These are phyloP conservation scores for Cremastinae sp. DNA, from an alignment of 2,888 invertebrate species.

Conservation along the genomic window DNA sequence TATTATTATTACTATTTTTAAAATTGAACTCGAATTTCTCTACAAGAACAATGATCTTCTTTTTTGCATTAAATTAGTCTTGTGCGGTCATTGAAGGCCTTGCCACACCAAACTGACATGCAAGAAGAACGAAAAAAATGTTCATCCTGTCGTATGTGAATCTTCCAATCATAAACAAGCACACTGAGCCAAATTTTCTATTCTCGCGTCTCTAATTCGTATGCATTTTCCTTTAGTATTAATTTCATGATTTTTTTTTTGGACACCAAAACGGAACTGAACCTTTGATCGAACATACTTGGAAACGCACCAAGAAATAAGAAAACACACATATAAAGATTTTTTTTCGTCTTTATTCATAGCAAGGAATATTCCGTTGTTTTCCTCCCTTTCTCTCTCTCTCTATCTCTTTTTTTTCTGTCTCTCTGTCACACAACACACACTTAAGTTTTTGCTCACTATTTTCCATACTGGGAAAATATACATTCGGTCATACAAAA, in stretches of 20 bases:
- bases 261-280: conserved; percentile 84
- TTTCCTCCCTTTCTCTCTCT: conserved; percentile 71
- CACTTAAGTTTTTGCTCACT: conserved; percentile 56
- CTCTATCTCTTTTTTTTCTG: conserved; percentile 71
- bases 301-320: conserved; percentile 81
- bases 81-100: conserved; percentile 81
- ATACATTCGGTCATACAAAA: conserved; percentile 72
- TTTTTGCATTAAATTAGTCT: conserved; percentile 56
- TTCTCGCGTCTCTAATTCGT: conserved; percentile 45
- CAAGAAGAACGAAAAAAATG: conserved; percentile 59
- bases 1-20: conserved; percentile 41
- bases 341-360: conserved; percentile 68
- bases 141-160: conserved; percentile 59
- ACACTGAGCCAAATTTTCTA: conserved; percentile 80
- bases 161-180: conserved; percentile 79
- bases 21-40: conserved; percentile 36
- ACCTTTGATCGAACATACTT: conserved; percentile 81
- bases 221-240: conserved; percentile 21
- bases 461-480: conserved; percentile 70
- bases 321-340: conserved; percentile 74
- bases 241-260: conserved; percentile 60
- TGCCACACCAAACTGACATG: conserved; percentile 81
- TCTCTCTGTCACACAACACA: conserved; percentile 60
- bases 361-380: conserved; percentile 79
- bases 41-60: conserved; percentile 28